These are phyloP conservation scores for Akabosia matsudoensis DNA, from an alignment of 1,140 invertebrate genomes.

Conservation along the genomic window DNA sequence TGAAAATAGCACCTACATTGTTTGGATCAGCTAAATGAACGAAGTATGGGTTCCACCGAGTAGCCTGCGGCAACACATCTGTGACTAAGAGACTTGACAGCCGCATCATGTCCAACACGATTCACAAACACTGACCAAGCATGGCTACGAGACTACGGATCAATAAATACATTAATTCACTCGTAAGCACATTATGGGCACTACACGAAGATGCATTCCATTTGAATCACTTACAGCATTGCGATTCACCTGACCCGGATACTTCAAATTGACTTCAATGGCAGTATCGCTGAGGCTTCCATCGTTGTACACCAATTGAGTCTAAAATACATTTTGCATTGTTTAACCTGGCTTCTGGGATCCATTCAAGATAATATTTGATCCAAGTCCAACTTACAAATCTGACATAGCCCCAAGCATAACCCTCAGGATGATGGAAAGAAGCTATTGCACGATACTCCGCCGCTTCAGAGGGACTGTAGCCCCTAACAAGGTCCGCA, in stretches of 20 bases:
- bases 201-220: neutral
- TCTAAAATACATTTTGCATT: slow-evolving; percentile 55
- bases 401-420: slow-evolving; percentile 79
- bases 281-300: slow-evolving; percentile 81
- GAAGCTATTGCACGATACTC: slow-evolving; percentile 84
- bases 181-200: neutral
- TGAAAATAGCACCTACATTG: slow-evolving; percentile 63
- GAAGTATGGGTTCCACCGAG: slow-evolving; percentile 88
- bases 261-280: slow-evolving; percentile 79
- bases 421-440: slow-evolving; percentile 84
- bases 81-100: slow-evolving; percentile 71
- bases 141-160: slow-evolving; percentile 69
- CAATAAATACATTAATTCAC: neutral
- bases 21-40: slow-evolving; percentile 82
- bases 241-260: slow-evolving; percentile 76
- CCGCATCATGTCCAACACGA: slow-evolving; percentile 86
- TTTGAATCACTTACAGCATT: slow-evolving; percentile 64
- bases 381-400: slow-evolving; percentile 61
- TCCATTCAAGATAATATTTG: neutral
- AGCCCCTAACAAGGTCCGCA: slow-evolving; percentile 77
- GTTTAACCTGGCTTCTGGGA: too few relatives aligned
- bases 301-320: slow-evolving; percentile 80
- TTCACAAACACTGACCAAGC: slow-evolving; percentile 92
- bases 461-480: slow-evolving; percentile 75
- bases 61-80: slow-evolving; percentile 86